Evolutionary conservation across 2,113 vertebrate species (phyloP), one percentile per base, ranked within the genome.

Genomic region (Saccopteryx bilineata): DNA sequence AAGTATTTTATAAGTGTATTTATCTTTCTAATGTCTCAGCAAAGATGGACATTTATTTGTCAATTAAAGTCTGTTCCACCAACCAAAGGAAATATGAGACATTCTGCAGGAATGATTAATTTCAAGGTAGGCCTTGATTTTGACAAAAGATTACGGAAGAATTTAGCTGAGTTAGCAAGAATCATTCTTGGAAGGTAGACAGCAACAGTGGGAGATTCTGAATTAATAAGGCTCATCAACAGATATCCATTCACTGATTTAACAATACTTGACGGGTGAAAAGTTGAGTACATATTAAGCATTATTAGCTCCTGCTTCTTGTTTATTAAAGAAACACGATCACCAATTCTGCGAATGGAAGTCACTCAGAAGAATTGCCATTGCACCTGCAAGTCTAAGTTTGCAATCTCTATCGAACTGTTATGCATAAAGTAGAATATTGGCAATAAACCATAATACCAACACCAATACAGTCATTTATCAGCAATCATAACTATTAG

Each of bases 101-200:
- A 7, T 95, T 87, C 88, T 94, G 78, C 80, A 90, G 83, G 75
- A 85, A 52, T 87, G 65, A 52, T 83, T 72, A 4, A 24, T 12
- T 91, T 97, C 92, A 63, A 58, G 50, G 39, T 31, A 61, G 90
- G 65, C 17, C n/a, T 97, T 95, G 85, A 93, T 92, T 96, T 65
- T 97, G 63, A 66, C 69, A 96, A 96, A 92, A 96, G 94, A 93
- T 96, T 92, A 91, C 15, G 46, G 78, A n/a, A 87, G 85, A 88
- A 75, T 96, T 96, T 90, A 71, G 7, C 65, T 31, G 93, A 65
- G 2, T 60, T 86, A 61, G 52, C 4, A 19, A n/a, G 78, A 50
- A 75, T 31, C 7, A 10, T 46, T 10, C 24, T 39, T 84, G 80
- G 9, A 56, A 56, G 52, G n/a, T 5, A 71, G 23, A 39, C 26